Base-by-base conservation (phyloP, 2,888 invertebrate genomes). In the Sinodicranocentrus sp. region DNA sequence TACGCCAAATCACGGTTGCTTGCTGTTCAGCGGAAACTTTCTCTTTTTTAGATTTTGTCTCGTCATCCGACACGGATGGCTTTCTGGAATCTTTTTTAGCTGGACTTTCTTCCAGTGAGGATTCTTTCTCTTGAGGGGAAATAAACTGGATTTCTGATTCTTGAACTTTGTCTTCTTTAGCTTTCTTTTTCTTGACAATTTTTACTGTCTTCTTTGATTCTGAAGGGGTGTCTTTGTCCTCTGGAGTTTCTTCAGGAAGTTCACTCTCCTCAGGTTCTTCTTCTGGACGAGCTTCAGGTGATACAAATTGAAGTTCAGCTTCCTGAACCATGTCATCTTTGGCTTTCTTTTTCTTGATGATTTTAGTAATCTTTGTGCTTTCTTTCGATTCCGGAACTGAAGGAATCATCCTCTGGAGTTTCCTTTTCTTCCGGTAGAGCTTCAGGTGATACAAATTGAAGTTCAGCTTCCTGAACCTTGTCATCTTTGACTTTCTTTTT, bases 261-360 rank as follows among this genome's bases (percentile, higher is more conserved):
- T 52, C 10, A 84, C 26, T 21, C 8, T 73, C 26, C 39, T 73
- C 52, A 79, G 84, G 43, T 84, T 86, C 77, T 77, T 88, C 72
- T 52, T 26, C 39, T 28, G n/a, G 39, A 2, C 59, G 3, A 25
- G 8, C 19, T 17, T 15, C 25, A 28, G 61, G 19, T 15, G 33
- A 33, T 10, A 33, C 3, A 17, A 52, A 52, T 19, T 3, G 6
- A 8, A 63, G 17, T 17, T 33, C 33, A 8, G 33, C 2, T 3
- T 63, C 33, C 28, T 28, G 33, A 1, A 3, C 63, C 28, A 33
- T 28, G 3, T 63, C 39, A 1, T 63, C 63, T 19, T 63, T 63
- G 3, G 28, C 10, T 33, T 63, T 63, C 33, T 63, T 63, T 19
- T 63, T 63, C 19, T 33, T 33, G 5, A 25, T 59, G 2, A 33